phyloP scores from a whole-genome alignment of 2,888 invertebrate species.

The Lamellibrachia columna region DNA sequence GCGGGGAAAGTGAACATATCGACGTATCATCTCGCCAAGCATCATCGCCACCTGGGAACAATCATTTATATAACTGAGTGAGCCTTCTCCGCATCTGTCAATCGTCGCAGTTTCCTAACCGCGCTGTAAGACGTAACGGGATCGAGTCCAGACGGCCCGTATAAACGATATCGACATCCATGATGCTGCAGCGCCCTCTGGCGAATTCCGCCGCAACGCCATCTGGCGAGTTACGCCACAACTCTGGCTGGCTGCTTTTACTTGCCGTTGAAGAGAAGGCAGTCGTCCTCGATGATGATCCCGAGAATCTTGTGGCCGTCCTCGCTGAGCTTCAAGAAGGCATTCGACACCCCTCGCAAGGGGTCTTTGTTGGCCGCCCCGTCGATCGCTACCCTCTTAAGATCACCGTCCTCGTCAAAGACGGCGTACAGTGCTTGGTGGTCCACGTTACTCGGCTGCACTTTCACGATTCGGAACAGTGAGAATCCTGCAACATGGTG shows the following conservation, averaged over 20 bases:
- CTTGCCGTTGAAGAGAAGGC: constrained; percentile 8
- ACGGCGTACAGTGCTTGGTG: neutral
- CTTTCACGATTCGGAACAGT: constrained; percentile 18
- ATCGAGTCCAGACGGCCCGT: neutral
- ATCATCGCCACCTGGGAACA: neutral
- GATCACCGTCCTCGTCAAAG: constrained; percentile 7
- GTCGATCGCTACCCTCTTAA: neutral
- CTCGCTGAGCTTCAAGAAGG: neutral
- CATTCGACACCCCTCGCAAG: neutral
- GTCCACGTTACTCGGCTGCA: neutral
- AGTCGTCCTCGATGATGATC: constrained; percentile 24
- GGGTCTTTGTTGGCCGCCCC: constrained; percentile 12
- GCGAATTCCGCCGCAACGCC: neutral
- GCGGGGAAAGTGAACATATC: neutral
- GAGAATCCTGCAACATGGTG: neutral
- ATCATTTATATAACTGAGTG: neutral
- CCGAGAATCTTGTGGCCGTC: constrained; percentile 18
- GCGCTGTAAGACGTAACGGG: neutral
- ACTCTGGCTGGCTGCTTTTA: neutral
- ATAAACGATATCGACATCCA: constrained; percentile 11
- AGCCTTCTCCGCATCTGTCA: neutral
- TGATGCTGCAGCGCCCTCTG: neutral
- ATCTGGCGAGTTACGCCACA: neutral
- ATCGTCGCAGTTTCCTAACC: neutral
- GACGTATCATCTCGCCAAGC: neutral